These are phyloP conservation scores for Escarpia spicata DNA, from an alignment of 2,888 invertebrate species.

Conservation along the genomic window DNA sequence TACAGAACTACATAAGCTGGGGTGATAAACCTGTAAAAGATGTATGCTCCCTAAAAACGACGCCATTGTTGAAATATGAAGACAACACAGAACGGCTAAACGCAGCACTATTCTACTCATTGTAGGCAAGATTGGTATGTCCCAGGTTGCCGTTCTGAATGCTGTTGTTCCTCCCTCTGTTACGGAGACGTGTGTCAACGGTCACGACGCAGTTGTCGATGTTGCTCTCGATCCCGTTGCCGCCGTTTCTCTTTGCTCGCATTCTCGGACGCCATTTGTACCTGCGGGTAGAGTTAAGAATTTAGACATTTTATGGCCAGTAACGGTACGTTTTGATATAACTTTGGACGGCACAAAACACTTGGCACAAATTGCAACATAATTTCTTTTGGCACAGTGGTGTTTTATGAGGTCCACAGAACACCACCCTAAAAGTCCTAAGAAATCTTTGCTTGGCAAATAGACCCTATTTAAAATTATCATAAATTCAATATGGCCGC, in stretches of 20 bases:
- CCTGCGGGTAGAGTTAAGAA: not conserved
- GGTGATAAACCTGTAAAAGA: no score
- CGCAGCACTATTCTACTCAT: not conserved
- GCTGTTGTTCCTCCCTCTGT: not conserved
- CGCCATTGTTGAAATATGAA: not conserved
- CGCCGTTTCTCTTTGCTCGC: not conserved
- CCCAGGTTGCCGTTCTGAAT: conserved; percentile 1
- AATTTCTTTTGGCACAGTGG: no score
- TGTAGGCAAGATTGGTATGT: not conserved
- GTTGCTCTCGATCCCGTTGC: not conserved
- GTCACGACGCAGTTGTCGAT: not conserved
- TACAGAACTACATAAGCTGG: no score
- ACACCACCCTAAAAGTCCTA: no score
- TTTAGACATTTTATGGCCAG: not conserved
- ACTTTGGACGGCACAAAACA: no score
- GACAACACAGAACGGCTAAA: not conserved
- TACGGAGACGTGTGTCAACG: not conserved
- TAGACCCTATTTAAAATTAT: no score
- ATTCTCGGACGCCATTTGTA: not conserved
- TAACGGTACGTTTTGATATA: not conserved
- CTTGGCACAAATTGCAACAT: no score
- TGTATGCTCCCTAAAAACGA: not conserved
- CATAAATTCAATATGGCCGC: no score
- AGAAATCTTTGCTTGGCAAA: no score
- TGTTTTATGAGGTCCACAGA: no score